Base-by-base conservation (phyloP, 2,113 vertebrate species). In the Leiothrix lutea region DNA sequence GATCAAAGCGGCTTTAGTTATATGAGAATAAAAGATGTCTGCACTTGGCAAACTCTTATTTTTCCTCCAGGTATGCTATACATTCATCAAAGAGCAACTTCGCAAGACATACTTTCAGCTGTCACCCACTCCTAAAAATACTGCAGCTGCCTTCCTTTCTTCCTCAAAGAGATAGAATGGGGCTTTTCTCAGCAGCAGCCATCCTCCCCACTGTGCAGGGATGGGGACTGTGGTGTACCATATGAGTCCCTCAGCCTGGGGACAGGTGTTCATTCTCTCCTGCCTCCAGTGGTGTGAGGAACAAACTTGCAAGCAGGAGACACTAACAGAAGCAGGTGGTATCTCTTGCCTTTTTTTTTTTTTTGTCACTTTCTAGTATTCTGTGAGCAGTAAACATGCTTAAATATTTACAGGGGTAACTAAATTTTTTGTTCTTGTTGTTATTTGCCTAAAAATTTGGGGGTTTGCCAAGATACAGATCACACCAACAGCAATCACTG, bases 1-100 rank as follows among this genome's bases (percentile, higher is more conserved):
- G 88, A 93, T 95, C 93, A 94, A 96, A 93, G 91, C 53, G 86
- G 19, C 56, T 91, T 89, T 58, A 80, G 90, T 88, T 91, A 38
- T 26, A 78, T 40, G 80, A 81, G 86, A 90, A 95, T 5, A 94
- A 86, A 92, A 93, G 70, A 77, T 22, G 33, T 61, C 86, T 92
- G 70, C 85, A 86, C 77, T 90, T 86, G 51, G 67, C 40, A 95
- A 96, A 87, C 71, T 91, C 58, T 23, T 85, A 19, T 77, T 94
- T 95, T 87, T 91, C 79, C 88, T 91, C 56, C 65, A 92, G 85
- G 80, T 72, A 81, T 77, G 54, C 47, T 86, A 31, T 40, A 58
- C 16, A 22, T 75, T 91, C 11, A 51, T 95, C 88, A 88, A 75
- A 94, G 64, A 96, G 21, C 53, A 83, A 45, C 64, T 87, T 74